Conservation (phyloP, 2,113 vertebrate genomes). For the Cyprichromis sp. region DNA sequence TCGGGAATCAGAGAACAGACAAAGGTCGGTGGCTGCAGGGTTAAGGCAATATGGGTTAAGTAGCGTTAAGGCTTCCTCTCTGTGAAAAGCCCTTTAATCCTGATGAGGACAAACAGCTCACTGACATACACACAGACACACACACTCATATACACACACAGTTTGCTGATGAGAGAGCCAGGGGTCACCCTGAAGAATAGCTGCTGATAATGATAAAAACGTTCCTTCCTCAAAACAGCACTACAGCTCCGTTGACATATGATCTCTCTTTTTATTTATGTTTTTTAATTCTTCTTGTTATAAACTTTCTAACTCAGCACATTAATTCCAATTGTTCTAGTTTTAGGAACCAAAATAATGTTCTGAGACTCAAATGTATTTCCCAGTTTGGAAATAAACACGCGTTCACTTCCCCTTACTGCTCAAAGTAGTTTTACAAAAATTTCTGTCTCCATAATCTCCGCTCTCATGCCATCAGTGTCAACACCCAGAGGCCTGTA, state of each 20-base stretch:
- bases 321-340: not conserved
- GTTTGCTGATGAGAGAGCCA: conserved; percentile 27
- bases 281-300: not conserved
- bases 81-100: conserved; percentile 41
- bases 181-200: conserved; percentile 51
- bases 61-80: conserved; percentile 41
- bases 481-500: conserved; percentile 64
- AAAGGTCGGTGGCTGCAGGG: conserved; percentile 48
- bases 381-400: not conserved
- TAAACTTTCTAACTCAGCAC: not conserved
- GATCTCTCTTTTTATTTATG: not conserved
- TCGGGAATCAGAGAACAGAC: conserved; percentile 18
- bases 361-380: conserved; percentile 21
- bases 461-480: conserved; percentile 66
- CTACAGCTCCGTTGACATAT: not conserved
- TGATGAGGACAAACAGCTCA: conserved; percentile 34
- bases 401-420: not conserved
- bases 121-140: not conserved
- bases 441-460: conserved; percentile 30
- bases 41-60: conserved; percentile 46
- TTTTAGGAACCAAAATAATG: conserved; percentile 18
- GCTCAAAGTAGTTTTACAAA: conserved; percentile 36
- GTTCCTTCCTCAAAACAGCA: not conserved
- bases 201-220: conserved; percentile 49
- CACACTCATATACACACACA: not conserved